phyloP scores from a whole-genome alignment of 2,888 invertebrate species.

The Agrochola lychnidis region DNA sequence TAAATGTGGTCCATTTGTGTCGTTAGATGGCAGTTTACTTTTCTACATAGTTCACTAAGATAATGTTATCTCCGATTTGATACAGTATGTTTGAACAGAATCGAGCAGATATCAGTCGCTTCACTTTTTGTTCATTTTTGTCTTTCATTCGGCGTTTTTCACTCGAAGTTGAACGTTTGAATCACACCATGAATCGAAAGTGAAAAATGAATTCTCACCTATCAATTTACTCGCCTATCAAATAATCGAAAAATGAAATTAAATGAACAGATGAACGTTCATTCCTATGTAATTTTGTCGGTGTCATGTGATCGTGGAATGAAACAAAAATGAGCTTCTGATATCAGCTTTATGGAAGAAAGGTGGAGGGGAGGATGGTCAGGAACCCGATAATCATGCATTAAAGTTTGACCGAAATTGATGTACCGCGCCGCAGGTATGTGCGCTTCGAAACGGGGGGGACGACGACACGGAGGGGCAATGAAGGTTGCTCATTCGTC shows the following conservation, averaged over 20 bases:
- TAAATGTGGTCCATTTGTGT: slow-evolving; percentile 9
- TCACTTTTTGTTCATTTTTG: not conserved
- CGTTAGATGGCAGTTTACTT: not conserved
- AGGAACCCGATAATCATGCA: not conserved
- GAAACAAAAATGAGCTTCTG: not conserved
- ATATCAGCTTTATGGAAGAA: not conserved
- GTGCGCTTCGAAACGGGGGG: too few relatives aligned
- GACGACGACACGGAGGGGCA: too few relatives aligned
- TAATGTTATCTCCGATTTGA: not conserved
- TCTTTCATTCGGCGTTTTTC: not conserved
- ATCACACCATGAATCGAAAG: not conserved
- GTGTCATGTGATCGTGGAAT: not conserved
- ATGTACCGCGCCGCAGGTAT: too few relatives aligned
- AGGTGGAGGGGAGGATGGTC: not conserved
- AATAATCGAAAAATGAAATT: too few relatives aligned
- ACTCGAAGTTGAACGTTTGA: not conserved
- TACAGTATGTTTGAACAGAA: not conserved
- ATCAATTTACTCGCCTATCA: too few relatives aligned
- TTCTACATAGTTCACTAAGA: not conserved
- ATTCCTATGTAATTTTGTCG: not conserved
- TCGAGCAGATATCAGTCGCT: not conserved
- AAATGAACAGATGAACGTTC: not conserved
- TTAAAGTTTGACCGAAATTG: too few relatives aligned
- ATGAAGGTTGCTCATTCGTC: too few relatives aligned
- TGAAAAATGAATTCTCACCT: not conserved